Evolutionary conservation across 2,888 invertebrate genomes (phyloP).

Genomic region (Spodoptera littoralis): DNA sequence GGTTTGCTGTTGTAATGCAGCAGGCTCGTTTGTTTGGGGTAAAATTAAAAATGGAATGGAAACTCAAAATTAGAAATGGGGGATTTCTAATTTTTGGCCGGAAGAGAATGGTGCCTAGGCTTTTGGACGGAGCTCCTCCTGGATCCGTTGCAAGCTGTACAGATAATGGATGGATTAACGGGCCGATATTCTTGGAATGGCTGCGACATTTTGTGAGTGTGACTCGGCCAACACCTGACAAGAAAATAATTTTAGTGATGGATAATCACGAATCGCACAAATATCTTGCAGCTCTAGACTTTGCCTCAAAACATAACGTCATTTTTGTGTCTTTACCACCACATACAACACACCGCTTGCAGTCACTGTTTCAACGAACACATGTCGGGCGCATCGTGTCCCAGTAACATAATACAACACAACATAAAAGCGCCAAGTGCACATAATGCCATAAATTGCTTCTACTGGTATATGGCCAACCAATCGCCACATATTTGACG

Average conservation of each 20-base stretch:
- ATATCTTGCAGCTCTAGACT: constrained; percentile 25
- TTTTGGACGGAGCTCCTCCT: constrained; percentile 22
- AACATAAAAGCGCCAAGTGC: too few relatives aligned
- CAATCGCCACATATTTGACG: constrained; percentile 41
- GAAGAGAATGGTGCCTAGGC: constrained; percentile 10
- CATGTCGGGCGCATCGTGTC: constrained; percentile 3
- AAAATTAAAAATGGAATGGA: too few relatives aligned
- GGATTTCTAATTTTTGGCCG: constrained; percentile 22
- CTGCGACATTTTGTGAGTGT: constrained; percentile 5
- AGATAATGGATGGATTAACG: constrained; percentile 12
- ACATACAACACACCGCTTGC: constrained; percentile 13
- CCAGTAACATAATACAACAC: too few relatives aligned
- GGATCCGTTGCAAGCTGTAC: constrained; percentile 13
- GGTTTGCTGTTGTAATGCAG: constrained; percentile 28
- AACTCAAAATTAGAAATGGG: too few relatives aligned
- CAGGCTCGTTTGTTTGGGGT: constrained; percentile 29
- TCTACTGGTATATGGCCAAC: constrained; percentile 49
- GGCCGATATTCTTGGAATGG: constrained; percentile 3
- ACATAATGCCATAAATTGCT: too few relatives aligned
- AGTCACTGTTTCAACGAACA: constrained; percentile 10
- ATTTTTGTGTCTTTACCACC: constrained; percentile 39
- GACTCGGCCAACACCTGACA: constrained; percentile 2
- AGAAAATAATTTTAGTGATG: constrained; percentile 16
- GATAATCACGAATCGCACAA: constrained; percentile 7
- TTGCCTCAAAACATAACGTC: constrained; percentile 31